A percentile compares a stretch with the other conserved stretches of the same genome.
Conservation (phyloP, 2,888 invertebrate genomes). For the Andricus curvator region DNA sequence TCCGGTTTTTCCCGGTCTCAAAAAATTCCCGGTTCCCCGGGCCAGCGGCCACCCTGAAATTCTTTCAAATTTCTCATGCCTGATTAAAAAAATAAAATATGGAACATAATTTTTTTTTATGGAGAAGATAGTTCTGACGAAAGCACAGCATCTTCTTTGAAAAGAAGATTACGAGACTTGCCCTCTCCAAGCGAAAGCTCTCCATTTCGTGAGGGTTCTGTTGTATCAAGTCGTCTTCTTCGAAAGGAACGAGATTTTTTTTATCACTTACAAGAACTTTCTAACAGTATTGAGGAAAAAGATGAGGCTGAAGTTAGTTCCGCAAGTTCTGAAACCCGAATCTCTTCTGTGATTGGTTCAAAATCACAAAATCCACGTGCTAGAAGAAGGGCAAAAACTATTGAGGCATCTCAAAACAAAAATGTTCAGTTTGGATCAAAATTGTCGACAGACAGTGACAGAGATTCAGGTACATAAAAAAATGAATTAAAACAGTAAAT, state of each 20-base stretch:
- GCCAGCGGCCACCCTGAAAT: not conserved
- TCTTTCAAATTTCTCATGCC: not conserved
- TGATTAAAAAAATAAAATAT: not conserved
- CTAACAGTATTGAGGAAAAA: slow-evolving; percentile 63
- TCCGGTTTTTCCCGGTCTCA: too few species aligned
- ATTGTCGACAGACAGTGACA: not conserved
- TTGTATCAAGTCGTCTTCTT: slow-evolving; percentile 25
- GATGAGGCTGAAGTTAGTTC: slow-evolving; percentile 56
- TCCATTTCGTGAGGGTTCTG: slow-evolving; percentile 40
- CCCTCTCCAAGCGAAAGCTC: slow-evolving; percentile 44
- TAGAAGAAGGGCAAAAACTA: slow-evolving; percentile 57
- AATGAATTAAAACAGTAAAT: not conserved
- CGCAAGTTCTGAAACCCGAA: slow-evolving; percentile 30
- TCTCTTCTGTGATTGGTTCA: not conserved
- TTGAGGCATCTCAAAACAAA: not conserved
- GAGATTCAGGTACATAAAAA: not conserved
- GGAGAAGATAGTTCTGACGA: slow-evolving; percentile 15
- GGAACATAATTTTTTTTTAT: not conserved
- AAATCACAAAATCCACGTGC: slow-evolving; percentile 53
- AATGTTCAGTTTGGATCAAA: not conserved
- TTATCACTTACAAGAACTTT: slow-evolving; percentile 43
- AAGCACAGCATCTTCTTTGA: slow-evolving; percentile 42
- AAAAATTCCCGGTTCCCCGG: too few species aligned
- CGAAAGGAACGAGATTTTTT: slow-evolving; percentile 41
- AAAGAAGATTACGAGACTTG: slow-evolving; percentile 42